Evolutionary conservation across 2,888 invertebrate genomes (phyloP).

Genomic region (Rotaria macrura): DNA sequence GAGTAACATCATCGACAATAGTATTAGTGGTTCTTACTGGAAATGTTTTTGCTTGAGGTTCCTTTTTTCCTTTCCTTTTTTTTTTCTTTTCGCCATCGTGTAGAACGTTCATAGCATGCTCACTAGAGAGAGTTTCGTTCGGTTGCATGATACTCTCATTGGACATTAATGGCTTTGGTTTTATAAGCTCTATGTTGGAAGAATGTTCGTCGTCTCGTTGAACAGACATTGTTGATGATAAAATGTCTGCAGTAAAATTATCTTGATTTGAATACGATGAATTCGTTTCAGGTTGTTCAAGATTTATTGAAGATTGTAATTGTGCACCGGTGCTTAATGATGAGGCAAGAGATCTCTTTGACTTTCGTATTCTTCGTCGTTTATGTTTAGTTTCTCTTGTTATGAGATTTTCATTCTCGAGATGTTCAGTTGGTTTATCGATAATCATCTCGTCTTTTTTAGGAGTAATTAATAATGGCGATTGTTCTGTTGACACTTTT

Average conservation of each 20-base stretch:
- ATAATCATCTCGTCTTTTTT: background rate
- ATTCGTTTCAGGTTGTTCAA: background rate
- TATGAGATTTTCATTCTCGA: background rate
- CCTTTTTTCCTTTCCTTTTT: background rate
- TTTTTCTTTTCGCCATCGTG: background rate
- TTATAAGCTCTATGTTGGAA: background rate
- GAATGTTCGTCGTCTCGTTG: background rate
- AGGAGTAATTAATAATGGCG: background rate
- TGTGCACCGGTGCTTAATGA: background rate
- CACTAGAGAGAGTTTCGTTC: background rate
- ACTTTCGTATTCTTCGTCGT: background rate
- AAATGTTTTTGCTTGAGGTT: background rate
- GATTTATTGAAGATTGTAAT: background rate
- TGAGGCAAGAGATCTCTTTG: background rate
- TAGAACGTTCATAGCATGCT: background rate
- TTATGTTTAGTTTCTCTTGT: background rate
- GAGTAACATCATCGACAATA: background rate
- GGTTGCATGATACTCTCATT: background rate
- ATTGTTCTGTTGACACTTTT: background rate
- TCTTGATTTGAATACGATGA: background rate
- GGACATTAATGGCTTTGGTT: background rate
- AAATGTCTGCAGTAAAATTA: background rate
- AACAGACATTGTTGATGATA: background rate
- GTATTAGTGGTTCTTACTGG: background rate
- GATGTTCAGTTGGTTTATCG: background rate